Percentiles rank a stretch among this genome's conserved stretches.
These are phyloP conservation scores for Verasper variegatus DNA, from an alignment of 2,113 vertebrate genomes.

Conservation along the genomic window DNA sequence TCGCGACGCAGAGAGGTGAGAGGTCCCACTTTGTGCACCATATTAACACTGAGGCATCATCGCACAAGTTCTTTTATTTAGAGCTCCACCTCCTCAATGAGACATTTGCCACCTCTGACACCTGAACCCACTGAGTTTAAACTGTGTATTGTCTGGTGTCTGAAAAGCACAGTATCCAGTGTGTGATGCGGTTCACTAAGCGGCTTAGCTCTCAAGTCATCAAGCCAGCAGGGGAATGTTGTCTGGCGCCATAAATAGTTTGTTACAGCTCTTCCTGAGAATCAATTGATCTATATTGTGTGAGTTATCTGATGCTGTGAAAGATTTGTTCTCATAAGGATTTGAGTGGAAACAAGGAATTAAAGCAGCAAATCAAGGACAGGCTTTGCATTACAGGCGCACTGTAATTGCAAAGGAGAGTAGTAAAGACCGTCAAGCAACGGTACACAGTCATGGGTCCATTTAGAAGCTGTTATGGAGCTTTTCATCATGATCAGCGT, in stretches of 20 bases:
- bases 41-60: background rate
- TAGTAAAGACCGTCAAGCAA: constrained; percentile 12
- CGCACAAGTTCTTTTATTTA: constrained; percentile 12
- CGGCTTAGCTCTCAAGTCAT: constrained; percentile 61
- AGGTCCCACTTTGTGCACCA: constrained; percentile 22
- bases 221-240: constrained; percentile 46
- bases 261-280: constrained; percentile 39
- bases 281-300: constrained; percentile 59
- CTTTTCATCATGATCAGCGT: background rate
- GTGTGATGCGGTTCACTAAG: constrained; percentile 54
- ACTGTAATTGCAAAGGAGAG: constrained; percentile 12
- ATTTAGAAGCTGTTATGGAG: background rate
- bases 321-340: constrained; percentile 42
- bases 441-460: background rate
- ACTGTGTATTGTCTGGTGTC: constrained; percentile 27
- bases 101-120: constrained; percentile 26
- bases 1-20: constrained; percentile 90
- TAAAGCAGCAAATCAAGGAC: constrained; percentile 53
- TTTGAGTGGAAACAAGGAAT: constrained; percentile 47
- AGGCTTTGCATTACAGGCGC: constrained; percentile 1
- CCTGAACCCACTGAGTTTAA: constrained; percentile 38
- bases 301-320: constrained; percentile 53
- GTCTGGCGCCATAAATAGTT: constrained; percentile 36
- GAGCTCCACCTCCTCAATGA: constrained; percentile 13
- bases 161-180: constrained; percentile 49